phyloP scores from a whole-genome alignment of 2,113 vertebrate species.

The Elaphurus davidianus region DNA sequence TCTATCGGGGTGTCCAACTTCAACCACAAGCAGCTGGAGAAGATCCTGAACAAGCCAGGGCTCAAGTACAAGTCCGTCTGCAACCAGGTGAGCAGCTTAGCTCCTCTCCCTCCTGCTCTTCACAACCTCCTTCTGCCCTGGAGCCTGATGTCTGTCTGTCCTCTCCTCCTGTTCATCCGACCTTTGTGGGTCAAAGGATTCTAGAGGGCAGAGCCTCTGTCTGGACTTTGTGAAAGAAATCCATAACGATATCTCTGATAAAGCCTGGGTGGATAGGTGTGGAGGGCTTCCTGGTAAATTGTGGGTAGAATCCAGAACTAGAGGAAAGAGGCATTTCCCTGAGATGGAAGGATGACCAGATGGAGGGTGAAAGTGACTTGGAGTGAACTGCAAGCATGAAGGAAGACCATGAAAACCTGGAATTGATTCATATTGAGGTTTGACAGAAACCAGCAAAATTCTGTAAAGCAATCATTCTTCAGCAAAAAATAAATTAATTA shows the following conservation, averaged over 20 bases:
- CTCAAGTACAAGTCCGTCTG: constrained; percentile 86
- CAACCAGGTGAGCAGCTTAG: constrained; percentile 80
- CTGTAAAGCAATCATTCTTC: too few relatives aligned
- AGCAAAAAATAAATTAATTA: too few relatives aligned
- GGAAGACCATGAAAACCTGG: not conserved
- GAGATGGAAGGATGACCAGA: too few relatives aligned
- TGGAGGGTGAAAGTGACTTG: too few relatives aligned
- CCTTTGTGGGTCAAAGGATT: not conserved
- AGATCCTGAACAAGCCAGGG: constrained; percentile 85
- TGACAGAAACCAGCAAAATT: too few relatives aligned
- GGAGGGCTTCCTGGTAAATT: not conserved
- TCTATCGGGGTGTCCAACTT: constrained; percentile 87
- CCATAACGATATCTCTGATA: not conserved
- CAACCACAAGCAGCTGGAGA: constrained; percentile 79
- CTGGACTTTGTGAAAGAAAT: not conserved
- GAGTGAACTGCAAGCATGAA: too few relatives aligned
- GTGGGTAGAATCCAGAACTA: not conserved
- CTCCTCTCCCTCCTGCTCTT: not conserved
- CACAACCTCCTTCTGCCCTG: not conserved
- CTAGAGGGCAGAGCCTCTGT: not conserved
- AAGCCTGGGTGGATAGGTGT: not conserved
- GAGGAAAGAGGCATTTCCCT: too few relatives aligned
- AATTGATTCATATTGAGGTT: too few relatives aligned
- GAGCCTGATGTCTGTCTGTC: not conserved
- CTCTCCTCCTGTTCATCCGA: not conserved